Evolutionary conservation across 2,113 vertebrate species (phyloP), one percentile per base, ranked within the genome.

Genomic region (Ifrita kowaldi): DNA sequence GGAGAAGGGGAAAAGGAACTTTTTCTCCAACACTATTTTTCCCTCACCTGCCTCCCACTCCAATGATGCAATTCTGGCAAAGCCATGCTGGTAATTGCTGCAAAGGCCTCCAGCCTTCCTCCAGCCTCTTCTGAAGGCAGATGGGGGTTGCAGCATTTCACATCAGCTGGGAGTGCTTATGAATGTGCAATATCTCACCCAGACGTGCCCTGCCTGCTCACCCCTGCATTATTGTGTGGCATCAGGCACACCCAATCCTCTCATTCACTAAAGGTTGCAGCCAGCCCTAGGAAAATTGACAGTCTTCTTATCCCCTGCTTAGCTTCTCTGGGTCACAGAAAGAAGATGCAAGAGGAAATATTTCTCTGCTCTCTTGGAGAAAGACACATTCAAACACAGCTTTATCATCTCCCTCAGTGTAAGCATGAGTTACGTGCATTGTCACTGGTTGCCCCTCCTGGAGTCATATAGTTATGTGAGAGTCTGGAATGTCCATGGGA

Each of bases 181-280:
- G 59, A 77, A 41, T 24, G 16, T 10, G 4, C n/a, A 16, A 5
- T 26, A 37, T 15, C 41, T 90, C 28, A 56, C 8, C 15, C 52
- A 69, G 75, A 62, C 0, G 0, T 21, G 14, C 52, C 33, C 55
- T 79, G 41, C 23, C 53, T 49, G 39, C 62, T 85, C 5, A 1
- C 11, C 9, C 24, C 32, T 52, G 65, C 41, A 9, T 35, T 39
- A 47, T 55, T 9, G 16, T 4, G 2, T 47, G 44, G 8, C 33
- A 63, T 33, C 32, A 47, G 68, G 17, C 28, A 46, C 28, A 6
- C 11, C 21, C 16, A 21, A 0, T 19, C 24, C 39, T 81, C 0
- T 0, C 44, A 28, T 35, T 60, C 32, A 6, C 19, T 47, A 39
- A 82, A 69, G 37, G 37, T 8, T 60, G 24, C n/a, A 62, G 41